Conservation (phyloP, 2,797 vertebrate species). For the Platalea minor region DNA sequence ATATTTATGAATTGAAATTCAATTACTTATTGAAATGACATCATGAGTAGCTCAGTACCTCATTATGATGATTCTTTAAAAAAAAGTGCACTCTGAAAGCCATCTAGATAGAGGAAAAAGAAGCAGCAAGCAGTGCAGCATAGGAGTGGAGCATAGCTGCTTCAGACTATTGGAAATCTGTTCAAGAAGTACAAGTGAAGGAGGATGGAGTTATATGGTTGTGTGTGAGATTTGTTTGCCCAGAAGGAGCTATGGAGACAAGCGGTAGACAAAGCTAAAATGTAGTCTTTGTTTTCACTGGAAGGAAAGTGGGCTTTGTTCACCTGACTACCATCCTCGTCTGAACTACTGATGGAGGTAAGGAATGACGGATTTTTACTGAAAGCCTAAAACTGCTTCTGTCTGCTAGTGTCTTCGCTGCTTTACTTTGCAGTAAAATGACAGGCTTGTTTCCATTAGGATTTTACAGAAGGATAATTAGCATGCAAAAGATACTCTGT, state of each 20-base stretch:
- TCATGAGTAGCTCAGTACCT: background rate
- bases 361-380: background rate
- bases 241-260: background rate
- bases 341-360: background rate
- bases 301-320: background rate
- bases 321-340: background rate
- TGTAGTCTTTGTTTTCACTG: background rate
- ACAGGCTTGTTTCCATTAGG: background rate
- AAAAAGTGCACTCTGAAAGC: background rate
- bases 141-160: background rate
- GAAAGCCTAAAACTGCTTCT: background rate
- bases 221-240: background rate
- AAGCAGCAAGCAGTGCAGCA: background rate
- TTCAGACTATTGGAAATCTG: background rate
- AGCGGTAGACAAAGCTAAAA: background rate
- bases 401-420: background rate
- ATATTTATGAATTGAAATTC: background rate
- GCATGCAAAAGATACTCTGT: background rate
- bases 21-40: background rate
- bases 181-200: background rate
- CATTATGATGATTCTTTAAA: background rate
- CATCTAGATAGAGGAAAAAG: background rate
- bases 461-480: background rate
- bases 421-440: background rate
- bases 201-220: background rate